These are phyloP conservation scores for Tapirus indicus DNA, from an alignment of 2,797 vertebrate species.

Conservation along the genomic window DNA sequence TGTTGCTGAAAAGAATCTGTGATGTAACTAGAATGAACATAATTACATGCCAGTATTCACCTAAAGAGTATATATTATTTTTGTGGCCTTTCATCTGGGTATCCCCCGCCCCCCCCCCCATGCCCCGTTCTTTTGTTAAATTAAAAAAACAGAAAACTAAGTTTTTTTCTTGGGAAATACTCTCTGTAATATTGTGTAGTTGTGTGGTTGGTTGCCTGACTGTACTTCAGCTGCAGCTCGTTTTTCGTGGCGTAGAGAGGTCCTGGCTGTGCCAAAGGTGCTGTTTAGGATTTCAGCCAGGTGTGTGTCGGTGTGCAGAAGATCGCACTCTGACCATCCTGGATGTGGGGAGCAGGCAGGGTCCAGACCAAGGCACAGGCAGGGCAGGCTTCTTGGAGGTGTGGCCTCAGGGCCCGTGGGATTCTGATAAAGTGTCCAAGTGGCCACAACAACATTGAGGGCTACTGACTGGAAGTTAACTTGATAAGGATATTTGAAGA, in stretches of 20 bases:
- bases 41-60: background rate
- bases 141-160: background rate
- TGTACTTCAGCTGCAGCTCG: too few relatives aligned
- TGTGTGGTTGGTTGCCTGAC: background rate
- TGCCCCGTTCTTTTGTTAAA: background rate
- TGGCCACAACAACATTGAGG: background rate
- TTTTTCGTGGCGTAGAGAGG: background rate
- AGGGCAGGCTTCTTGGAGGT: background rate
- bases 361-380: too few relatives aligned
- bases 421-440: background rate
- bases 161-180: background rate
- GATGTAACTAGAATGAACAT: too few relatives aligned
- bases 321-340: background rate
- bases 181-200: background rate
- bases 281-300: background rate
- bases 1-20: background rate
- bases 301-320: background rate
- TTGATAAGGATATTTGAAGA: background rate
- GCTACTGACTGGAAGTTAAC: background rate
- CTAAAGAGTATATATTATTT: background rate
- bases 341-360: background rate
- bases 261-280: background rate
- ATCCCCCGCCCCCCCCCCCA: background rate
- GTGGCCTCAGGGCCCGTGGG: too few relatives aligned
- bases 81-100: background rate